Evolutionary conservation across 2,797 vertebrate genomes (phyloP), one percentile per base, ranked within the genome.

Genomic region (Xerus rutilus): DNA sequence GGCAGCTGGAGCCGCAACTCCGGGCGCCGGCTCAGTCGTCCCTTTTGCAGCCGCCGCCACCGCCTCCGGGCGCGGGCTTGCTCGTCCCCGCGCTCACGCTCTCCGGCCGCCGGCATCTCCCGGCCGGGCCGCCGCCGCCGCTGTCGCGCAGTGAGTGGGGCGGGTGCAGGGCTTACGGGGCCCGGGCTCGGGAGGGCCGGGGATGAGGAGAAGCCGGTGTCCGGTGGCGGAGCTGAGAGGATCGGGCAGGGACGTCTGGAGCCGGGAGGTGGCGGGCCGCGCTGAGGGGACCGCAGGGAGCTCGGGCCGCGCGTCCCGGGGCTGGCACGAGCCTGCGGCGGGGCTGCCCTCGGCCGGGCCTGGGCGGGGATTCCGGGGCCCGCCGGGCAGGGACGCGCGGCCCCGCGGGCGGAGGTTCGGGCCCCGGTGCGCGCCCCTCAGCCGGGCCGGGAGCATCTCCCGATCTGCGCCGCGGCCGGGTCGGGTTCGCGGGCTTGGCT

Each of bases 111-210:
- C 87, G 85, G 97, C 65, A 17, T 78, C 88, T 95, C 85, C 92
- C 52, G 57, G 95, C 93, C 89, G 5, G 91, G 96, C 95, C 17
- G 89, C 86, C 54, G 65, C 89, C 21, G 90, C 87, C 39, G 77
- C 90, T 69, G 52, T 45, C 57, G 52, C 54, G 87, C 96, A 67
- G 96, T 96, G 97, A 96, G 96, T 97, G 90, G 94, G 93, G 79
- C 89, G 89, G 93, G 91, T 73, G 85, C 32, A 25, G 87, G 54
- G 77, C 57, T 62, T 32, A 73, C 23, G 70, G 96, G 81, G 59
- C 89, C 7, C 52, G 92, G 93, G 74, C 49, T 52, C n/a, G 52
- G 69, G 57, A 78, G 89, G 77, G 92, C 88, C 52, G n/a, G 92
- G 89, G 67, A 1, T 49, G 0, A 6, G 95, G 78, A 45, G 83